Evolutionary conservation across 2,113 vertebrate species (phyloP).

Genomic region (Nicator chloris): DNA sequence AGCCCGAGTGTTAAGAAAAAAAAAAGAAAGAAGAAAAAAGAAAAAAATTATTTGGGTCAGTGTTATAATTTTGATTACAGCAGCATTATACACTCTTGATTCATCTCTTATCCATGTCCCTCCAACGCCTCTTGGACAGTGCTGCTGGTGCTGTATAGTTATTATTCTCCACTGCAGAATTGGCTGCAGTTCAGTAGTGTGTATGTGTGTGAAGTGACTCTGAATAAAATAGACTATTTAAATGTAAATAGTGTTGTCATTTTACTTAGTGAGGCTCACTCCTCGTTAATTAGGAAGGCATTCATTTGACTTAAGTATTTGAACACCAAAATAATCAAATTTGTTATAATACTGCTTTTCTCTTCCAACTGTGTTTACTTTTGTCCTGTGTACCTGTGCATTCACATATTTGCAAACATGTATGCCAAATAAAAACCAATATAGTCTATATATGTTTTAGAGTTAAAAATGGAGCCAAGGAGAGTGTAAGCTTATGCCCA

Average conservation of each 20-base stretch:
- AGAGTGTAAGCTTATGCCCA: not conserved
- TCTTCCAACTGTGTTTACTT: not conserved
- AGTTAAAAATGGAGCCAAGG: not conserved
- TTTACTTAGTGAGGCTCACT: not conserved
- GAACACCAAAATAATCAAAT: not conserved
- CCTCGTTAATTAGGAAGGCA: not conserved
- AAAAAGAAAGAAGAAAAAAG: not conserved
- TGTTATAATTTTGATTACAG: not conserved
- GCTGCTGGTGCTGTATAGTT: not conserved
- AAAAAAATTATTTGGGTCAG: not conserved
- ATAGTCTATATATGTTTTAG: not conserved
- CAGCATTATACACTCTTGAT: not conserved
- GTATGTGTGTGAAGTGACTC: not conserved
- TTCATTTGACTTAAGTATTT: not conserved
- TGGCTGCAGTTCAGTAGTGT: not conserved
- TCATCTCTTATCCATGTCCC: not conserved
- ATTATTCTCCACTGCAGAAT: not conserved
- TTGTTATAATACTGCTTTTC: not conserved
- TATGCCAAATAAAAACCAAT: not conserved
- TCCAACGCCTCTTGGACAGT: not conserved
- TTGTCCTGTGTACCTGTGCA: not conserved
- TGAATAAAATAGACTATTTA: not conserved
- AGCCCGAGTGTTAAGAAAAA: not conserved
- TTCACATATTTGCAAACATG: not conserved
- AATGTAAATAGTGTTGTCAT: constrained; percentile 24